phyloP scores from a whole-genome alignment of 2,888 invertebrate species.

The Eudasyphora cyanicolor region DNA sequence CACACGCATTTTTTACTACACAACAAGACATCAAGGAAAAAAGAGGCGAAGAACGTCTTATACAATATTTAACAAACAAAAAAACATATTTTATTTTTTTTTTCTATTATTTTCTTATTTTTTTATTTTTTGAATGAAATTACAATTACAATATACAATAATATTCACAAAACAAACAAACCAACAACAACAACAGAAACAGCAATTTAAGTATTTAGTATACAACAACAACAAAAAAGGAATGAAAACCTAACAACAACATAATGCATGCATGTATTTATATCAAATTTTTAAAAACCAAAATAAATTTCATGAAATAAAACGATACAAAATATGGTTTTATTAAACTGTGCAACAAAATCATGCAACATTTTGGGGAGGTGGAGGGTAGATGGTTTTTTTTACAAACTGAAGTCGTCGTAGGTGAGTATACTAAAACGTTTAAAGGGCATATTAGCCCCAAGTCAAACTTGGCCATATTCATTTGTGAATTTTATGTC shows the following conservation, averaged over 20 bases:
- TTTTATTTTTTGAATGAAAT: slow-evolving; percentile 56
- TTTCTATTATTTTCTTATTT: no score
- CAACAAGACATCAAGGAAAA: not conserved
- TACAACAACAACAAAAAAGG: slow-evolving; percentile 66
- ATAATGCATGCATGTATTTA: slow-evolving; percentile 79
- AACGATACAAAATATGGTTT: slow-evolving; percentile 5
- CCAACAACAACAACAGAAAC: slow-evolving; percentile 59
- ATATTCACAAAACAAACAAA: slow-evolving; percentile 56
- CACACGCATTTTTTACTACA: not conserved
- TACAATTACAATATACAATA: slow-evolving; percentile 67
- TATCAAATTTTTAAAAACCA: slow-evolving; percentile 77
- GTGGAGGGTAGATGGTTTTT: no score
- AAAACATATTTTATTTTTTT: slow-evolving; percentile 23
- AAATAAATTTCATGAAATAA: slow-evolving; percentile 74
- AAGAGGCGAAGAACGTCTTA: not conserved
- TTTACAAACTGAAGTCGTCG: not conserved
- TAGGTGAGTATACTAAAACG: no score
- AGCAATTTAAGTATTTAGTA: slow-evolving; percentile 75
- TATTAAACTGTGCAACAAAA: no score
- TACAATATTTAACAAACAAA: no score
- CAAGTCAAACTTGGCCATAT: no score
- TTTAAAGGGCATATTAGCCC: no score
- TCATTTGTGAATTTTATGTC: no score
- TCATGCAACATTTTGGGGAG: no score
- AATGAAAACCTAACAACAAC: slow-evolving; percentile 59